Conservation (phyloP, 2,888 invertebrate genomes). For the Drosophila sordidapex region DNA sequence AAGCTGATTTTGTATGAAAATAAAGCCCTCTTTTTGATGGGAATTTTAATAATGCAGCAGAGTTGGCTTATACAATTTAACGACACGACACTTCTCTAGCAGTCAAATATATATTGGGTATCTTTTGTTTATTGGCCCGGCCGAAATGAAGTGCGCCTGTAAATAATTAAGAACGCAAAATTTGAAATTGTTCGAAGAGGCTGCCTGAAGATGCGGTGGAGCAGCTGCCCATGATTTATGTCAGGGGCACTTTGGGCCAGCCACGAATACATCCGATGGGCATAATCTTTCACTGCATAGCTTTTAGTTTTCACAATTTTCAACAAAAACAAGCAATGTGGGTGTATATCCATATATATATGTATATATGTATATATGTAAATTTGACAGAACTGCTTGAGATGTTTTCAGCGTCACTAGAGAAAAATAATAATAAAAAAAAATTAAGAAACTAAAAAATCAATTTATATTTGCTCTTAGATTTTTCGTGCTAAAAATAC, state of each 20-base stretch:
- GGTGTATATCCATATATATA: not conserved
- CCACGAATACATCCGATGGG: constrained; percentile 15
- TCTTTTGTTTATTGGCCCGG: constrained; percentile 16
- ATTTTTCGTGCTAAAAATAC: constrained; percentile 45
- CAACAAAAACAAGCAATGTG: constrained; percentile 3
- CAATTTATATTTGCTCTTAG: constrained; percentile 19
- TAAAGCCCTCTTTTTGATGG: constrained; percentile 53
- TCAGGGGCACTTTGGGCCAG: constrained; percentile 61
- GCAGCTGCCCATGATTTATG: constrained; percentile 49
- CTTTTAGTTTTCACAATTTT: constrained; percentile 34
- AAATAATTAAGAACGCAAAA: constrained; percentile 63
- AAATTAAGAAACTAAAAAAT: not conserved
- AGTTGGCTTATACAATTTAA: constrained; percentile 43
- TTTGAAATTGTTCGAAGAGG: not conserved
- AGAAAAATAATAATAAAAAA: not conserved
- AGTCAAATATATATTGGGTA: not conserved
- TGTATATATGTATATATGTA: not conserved
- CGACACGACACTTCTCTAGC: constrained; percentile 32
- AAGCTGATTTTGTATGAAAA: constrained; percentile 33
- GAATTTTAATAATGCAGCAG: constrained; percentile 67
- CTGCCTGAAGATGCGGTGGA: not conserved
- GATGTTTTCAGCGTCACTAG: constrained; percentile 33
- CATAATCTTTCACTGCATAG: constrained; percentile 17
- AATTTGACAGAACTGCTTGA: constrained; percentile 3
- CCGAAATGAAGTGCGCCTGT: constrained; percentile 57